These are phyloP conservation scores for Actinemys pallida DNA, from an alignment of 2,113 vertebrate species.

Conservation along the genomic window DNA sequence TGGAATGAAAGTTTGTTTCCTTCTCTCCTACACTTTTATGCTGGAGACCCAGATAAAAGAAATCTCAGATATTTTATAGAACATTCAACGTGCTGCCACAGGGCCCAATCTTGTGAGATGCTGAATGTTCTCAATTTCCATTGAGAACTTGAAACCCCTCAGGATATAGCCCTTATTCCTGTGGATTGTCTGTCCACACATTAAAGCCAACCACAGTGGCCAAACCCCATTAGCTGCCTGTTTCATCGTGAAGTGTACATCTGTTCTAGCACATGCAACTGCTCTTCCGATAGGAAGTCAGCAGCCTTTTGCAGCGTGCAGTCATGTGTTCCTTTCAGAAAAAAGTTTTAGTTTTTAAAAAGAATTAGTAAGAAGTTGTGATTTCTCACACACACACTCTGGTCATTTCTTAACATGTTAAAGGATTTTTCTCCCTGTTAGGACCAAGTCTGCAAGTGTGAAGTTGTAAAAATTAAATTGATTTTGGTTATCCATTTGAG, in stretches of 20 bases:
- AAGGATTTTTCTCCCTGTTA: not conserved
- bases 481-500: not conserved
- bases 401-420: not conserved
- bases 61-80: not conserved
- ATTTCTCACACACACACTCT: not conserved
- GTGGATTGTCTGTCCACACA: not conserved
- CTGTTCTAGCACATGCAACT: not conserved
- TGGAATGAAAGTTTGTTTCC: not conserved
- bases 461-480: not conserved
- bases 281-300: not conserved
- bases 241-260: not conserved
- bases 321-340: not conserved
- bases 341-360: not conserved
- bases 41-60: not conserved
- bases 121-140: not conserved
- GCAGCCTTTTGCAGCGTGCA: not conserved
- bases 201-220: not conserved
- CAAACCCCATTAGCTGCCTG: not conserved
- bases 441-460: not conserved
- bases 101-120: rapidly evolving
- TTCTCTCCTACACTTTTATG: rapidly evolving
- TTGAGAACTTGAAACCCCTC: not conserved
- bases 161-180: not conserved
- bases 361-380: not conserved
- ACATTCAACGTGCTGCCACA: rapidly evolving